A percentile compares a stretch with the other conserved stretches of the same genome.
Conservation (phyloP, 2,113 vertebrate genomes). For the Pipra filicauda region DNA sequence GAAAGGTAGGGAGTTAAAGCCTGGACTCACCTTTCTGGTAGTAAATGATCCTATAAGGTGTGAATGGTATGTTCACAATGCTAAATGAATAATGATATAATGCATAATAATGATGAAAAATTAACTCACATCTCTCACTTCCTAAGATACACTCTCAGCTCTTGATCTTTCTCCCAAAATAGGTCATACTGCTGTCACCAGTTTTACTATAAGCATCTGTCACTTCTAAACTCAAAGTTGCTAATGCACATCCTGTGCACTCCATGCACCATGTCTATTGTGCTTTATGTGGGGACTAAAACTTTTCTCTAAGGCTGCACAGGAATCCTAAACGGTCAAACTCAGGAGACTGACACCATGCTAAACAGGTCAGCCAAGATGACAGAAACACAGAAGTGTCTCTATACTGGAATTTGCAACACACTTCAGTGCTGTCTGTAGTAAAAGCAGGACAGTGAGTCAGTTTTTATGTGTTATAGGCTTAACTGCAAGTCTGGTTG, state of each 20-base stretch:
- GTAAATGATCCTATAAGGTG: neutral
- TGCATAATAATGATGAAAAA: neutral
- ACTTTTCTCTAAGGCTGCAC: neutral
- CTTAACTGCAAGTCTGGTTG: neutral
- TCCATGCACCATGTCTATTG: accelerated
- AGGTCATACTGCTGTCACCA: neutral
- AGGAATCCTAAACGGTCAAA: neutral
- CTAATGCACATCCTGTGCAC: neutral
- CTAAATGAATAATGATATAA: neutral
- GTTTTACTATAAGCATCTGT: neutral
- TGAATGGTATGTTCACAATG: neutral
- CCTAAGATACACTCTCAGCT: neutral
- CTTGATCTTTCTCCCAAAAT: neutral
- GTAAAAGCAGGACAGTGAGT: neutral
- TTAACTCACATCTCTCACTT: neutral
- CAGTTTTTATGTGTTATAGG: neutral
- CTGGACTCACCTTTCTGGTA: neutral
- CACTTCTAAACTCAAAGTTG: neutral
- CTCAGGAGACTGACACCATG: accelerated
- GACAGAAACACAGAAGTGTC: neutral
- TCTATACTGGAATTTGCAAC: neutral
- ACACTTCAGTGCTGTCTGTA: neutral
- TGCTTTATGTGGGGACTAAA: neutral
- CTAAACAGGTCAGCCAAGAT: neutral
- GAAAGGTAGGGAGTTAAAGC: neutral